Base-by-base conservation (phyloP, 2,113 vertebrate species). In the Myotis brandtii region DNA sequence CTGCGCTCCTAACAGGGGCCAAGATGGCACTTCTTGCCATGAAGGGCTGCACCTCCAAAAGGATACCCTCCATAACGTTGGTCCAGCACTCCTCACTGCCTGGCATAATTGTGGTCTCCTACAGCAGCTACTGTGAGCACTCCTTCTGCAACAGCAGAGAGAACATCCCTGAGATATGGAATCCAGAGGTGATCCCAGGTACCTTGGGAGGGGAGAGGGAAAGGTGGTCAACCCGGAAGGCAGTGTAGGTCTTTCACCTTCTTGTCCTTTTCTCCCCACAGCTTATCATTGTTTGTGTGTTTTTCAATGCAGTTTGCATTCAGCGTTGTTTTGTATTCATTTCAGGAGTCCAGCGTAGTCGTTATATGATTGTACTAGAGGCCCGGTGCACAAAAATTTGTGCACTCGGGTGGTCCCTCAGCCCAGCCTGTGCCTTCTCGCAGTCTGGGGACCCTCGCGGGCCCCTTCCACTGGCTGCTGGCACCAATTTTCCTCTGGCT, bases 21-120 rank as follows among this genome's bases (percentile, higher is more conserved):
- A 37, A 70, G 75, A 59, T 83, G 6, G 96, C 43, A 0, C 0
- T 96, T 75, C 23, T 97, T 75, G 92, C 86, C 84, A 89, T 64
- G 4, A 97, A 96, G 37, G 66, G 96, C 64, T 97, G 97, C 25
- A 0, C n/a, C 6, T 0, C 9, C 0, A 32, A 64, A 0, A 30
- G 0, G 9, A 0, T 0, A 0, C 34, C 54, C 2, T 9, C n/a
- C 0, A 0, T 72, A 3, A 96, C 84, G 0, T 40, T 87, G 3
- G 6, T 97, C 50, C 89, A 95, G 30, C 95, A 97, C 56, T 1
- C 92, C 1, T 0, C 79, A 2, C 34, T 37, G 4, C 92, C 96
- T 0, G 95, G 89, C 66, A 30, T 96, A 54, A 0, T n/a, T 0
- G 56, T 34, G 1, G 0, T 89, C 20, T 97, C 96, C 48, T 97